Base-by-base conservation (phyloP, 2,888 invertebrate genomes). In the Pristionchus fissidentatus region DNA sequence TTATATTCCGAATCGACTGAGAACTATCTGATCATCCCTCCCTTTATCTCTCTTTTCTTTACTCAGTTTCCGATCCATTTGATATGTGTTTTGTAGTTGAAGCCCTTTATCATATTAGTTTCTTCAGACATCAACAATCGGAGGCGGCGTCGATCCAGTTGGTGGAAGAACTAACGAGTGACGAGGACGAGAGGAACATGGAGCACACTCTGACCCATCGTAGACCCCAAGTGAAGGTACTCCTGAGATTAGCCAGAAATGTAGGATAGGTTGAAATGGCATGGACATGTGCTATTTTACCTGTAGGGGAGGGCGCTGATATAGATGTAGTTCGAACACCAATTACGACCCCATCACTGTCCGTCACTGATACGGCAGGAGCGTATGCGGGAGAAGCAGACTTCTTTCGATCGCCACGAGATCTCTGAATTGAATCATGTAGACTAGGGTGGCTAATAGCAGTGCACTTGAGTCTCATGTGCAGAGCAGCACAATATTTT, bases 1-100 rank as follows among this genome's bases (percentile, higher is more conserved):
- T 81, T 81, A 38, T 55, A 57, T 70, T 79, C 79, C 79, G 80
- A 81, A 46, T 81, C 79, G 41, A 57, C 79, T 57, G 41, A 57
- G 52, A 57, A 79, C 26, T 70, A 70, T 70, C 70, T 70, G 70
- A 41, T 70, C 70, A 70, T 70, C 66, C 52, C 26, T 41, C 38
- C 55, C 38, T n/a, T 78, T 73, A 38, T 10, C 38, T 32, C 52
- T 32, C 15, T 35, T 38, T 57, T 57, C n/a, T n/a, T 29, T 8
- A 15, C 62, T 15, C 8, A 15, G 8, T 79, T 13, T 22, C 46
- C 38, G 26, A 38, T 35, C 57, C n/a, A 10, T 60, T 15, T n/a
- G 8, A 60, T 60, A 15, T 35, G 55, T 4, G 19, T 49, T 4
- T 8, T 41, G 35, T 79, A 38, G n/a, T 32, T 46, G 29, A 19